Conservation (phyloP, 2,797 vertebrate genomes). For the Ctenopoma multispine region DNA sequence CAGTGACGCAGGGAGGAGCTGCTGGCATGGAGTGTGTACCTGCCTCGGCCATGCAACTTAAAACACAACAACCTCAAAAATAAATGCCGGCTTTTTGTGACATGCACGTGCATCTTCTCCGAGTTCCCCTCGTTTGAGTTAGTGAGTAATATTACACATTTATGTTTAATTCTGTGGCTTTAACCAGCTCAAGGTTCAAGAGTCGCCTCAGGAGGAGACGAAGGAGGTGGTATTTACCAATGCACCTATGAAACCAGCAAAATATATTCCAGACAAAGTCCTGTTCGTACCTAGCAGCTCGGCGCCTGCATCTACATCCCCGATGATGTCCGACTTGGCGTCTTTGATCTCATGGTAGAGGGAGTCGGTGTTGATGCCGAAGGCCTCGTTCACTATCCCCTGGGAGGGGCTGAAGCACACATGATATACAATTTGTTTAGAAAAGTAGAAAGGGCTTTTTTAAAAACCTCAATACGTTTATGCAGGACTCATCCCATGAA, state of each 20-base stretch:
- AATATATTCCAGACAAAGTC: not conserved
- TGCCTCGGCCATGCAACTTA: constrained; percentile 71
- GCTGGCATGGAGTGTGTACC: constrained; percentile 49
- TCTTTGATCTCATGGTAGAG: constrained; percentile 98
- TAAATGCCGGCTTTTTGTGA: too few relatives aligned
- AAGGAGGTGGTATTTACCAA: not conserved
- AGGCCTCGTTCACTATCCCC: constrained; percentile 98
- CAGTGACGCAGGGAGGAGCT: constrained; percentile 52
- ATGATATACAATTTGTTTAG: not conserved
- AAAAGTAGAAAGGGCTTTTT: not conserved
- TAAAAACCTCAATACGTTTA: not conserved
- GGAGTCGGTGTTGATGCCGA: constrained; percentile 99
- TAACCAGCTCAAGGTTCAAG: not conserved
- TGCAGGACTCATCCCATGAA: too few relatives aligned
- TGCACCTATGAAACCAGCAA: not conserved
- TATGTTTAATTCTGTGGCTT: not conserved
- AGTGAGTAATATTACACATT: not conserved
- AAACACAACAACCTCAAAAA: too few relatives aligned
- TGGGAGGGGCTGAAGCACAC: constrained; percentile 91
- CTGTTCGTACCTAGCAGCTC: constrained; percentile 92
- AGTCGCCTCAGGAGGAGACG: not conserved
- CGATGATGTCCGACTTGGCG: constrained; percentile 96
- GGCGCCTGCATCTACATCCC: constrained; percentile 97
- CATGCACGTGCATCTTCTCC: constrained; percentile 22
- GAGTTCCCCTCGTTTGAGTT: not conserved